Percentiles rank a stretch among this genome's conserved stretches.
Conservation (phyloP, 2,888 invertebrate species). For the Bombylius major region DNA sequence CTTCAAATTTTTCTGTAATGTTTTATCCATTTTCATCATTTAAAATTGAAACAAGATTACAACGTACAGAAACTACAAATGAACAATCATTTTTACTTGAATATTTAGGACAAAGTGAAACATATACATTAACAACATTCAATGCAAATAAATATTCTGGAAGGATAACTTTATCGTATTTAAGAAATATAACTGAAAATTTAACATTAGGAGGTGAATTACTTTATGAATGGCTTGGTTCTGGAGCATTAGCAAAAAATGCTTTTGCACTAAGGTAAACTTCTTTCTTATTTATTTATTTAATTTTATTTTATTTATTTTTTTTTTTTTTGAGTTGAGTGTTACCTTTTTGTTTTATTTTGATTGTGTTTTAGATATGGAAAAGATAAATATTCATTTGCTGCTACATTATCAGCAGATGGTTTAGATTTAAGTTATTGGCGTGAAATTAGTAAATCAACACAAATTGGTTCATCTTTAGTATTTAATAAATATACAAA, state of each 20-base stretch:
- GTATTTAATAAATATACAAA: slow-evolving; percentile 21
- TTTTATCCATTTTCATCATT: slow-evolving; percentile 25
- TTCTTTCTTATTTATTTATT: too few relatives aligned
- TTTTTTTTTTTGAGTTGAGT: too few relatives aligned
- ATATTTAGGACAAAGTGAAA: slow-evolving; percentile 22
- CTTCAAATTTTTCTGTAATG: slow-evolving; percentile 28
- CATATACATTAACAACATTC: slow-evolving; percentile 27
- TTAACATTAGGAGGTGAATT: slow-evolving; percentile 30
- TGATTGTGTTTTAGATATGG: slow-evolving; percentile 19
- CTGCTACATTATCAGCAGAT: slow-evolving; percentile 27
- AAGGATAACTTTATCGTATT: slow-evolving; percentile 27
- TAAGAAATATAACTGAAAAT: slow-evolving; percentile 27
- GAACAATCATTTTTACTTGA: slow-evolving; percentile 27
- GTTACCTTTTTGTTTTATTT: too few relatives aligned
- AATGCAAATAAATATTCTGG: slow-evolving; percentile 25
- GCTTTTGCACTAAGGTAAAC: slow-evolving; percentile 25
- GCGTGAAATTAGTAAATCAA: slow-evolving; percentile 29
- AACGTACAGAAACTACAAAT: slow-evolving; percentile 19
- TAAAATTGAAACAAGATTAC: slow-evolving; percentile 22
- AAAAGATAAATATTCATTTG: slow-evolving; percentile 24
- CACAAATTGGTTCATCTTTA: slow-evolving; percentile 30
- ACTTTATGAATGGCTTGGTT: slow-evolving; percentile 28
- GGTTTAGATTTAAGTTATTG: slow-evolving; percentile 34
- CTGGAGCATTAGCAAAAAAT: slow-evolving; percentile 19
- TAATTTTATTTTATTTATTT: too few relatives aligned